Percentiles rank a stretch among this genome's conserved stretches.
Evolutionary conservation across 2,113 vertebrate species (phyloP).

Genomic region (Electrona antarctica): DNA sequence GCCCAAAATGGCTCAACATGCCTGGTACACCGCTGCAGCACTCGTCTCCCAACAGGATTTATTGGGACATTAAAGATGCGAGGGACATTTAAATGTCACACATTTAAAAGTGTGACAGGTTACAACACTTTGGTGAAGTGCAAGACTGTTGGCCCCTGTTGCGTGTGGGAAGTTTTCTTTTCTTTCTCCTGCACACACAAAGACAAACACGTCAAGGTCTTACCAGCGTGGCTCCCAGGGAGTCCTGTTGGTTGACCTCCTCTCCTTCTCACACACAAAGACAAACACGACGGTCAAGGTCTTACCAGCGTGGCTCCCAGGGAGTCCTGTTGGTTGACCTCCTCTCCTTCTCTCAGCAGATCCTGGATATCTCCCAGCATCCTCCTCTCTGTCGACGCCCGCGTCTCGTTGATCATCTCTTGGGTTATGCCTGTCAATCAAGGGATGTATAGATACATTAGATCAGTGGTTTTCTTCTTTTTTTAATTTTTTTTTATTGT

Average conservation of each 20-base stretch:
- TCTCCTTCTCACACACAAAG: constrained; percentile 69
- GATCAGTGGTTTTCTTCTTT: too few species aligned
- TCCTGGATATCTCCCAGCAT: constrained; percentile 92
- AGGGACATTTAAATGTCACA: too few species aligned
- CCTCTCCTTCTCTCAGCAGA: constrained; percentile 84
- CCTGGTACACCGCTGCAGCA: too few species aligned
- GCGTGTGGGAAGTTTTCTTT: too few species aligned
- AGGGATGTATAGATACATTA: background rate
- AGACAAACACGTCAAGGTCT: constrained; percentile 46
- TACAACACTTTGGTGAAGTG: too few species aligned
- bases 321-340: constrained; percentile 89
- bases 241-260: constrained; percentile 90
- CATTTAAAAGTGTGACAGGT: too few species aligned
- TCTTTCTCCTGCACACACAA: background rate
- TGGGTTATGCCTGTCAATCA: constrained; percentile 90
- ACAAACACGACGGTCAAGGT: background rate
- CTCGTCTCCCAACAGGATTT: too few species aligned
- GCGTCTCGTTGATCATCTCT: constrained; percentile 95
- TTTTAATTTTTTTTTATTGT: too few species aligned
- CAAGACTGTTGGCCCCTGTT: too few species aligned
- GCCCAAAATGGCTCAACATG: too few species aligned
- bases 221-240: constrained; percentile 93
- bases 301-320: constrained; percentile 95
- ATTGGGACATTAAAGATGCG: too few species aligned
- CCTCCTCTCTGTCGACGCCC: constrained; percentile 88